Base-by-base conservation (phyloP, 92 coral and sea anemone genomes). In the Siderastrea radians region DNA sequence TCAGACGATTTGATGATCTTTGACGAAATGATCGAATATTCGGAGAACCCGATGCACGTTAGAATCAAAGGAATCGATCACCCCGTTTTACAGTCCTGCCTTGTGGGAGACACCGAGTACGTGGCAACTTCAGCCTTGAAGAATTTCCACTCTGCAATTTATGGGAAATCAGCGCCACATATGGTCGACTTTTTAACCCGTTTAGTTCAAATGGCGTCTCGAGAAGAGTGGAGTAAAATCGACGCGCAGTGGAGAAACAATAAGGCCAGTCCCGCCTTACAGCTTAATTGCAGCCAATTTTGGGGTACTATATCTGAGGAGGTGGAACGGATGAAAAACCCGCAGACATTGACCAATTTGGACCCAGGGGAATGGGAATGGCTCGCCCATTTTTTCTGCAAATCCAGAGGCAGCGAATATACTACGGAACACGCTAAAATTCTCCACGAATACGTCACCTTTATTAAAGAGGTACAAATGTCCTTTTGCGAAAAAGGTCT, bases 21-120 rank as follows among this genome's bases (percentile, higher is more conserved):
- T 49, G 89, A 84, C 12, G 94, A 93, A 49, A 71, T 92, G 67
- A 68, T 94, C 59, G 91, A 91, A 49, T 59, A 84, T 19, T 78
- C 77, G 5, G 14, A 55, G 46, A 78, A 55, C 13, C 77, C 73
- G 47, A 75, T 84, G 68, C 90, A 70, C 80, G 91, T 91, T 11
- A 81, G 88, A 57, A 91, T 94, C 83, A 68, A 88, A 53, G 96
- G 93, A 1, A 64, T 11, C 61, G 84, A 77, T 13, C 94, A 91
- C 52, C 87, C 91, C 0, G 84, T 91, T 1, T 80, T 91, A 15
- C 64, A 80, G 26, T 79, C 90, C 79, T 91, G 93, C 72, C 74
- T 94, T 45, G 71, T 58, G 47, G 76, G 82, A 67, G 88, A 80
- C 58, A 81, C 90, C 26, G 6, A 71, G 7, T 94, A 77, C 78